Evolutionary conservation across 2,797 vertebrate species (phyloP).

Genomic region (Bradypodion ventrale): DNA sequence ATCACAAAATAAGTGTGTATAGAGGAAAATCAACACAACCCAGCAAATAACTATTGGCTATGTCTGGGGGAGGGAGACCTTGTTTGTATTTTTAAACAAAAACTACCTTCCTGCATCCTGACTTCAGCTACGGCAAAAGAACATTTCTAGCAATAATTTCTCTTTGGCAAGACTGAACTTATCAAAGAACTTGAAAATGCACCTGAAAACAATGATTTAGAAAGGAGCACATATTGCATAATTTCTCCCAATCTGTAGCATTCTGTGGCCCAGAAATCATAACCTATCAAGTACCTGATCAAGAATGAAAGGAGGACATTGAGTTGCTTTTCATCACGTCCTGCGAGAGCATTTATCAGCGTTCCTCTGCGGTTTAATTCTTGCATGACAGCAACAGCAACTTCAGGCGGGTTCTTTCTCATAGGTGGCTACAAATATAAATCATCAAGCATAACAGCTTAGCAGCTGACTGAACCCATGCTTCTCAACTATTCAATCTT

Average conservation of each 20-base stretch:
- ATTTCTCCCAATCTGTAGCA: background rate
- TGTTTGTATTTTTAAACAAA: background rate
- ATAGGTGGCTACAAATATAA: constrained; percentile 72
- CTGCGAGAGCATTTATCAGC: constrained; percentile 91
- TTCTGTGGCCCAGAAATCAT: background rate
- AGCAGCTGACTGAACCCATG: background rate
- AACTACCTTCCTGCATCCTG: no score
- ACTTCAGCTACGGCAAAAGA: background rate
- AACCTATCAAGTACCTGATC: constrained; percentile 80
- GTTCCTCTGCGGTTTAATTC: constrained; percentile 95
- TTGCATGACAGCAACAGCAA: constrained; percentile 90
- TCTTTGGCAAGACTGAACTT: background rate
- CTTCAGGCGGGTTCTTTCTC: constrained; percentile 82
- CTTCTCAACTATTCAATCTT: background rate
- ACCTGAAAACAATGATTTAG: background rate
- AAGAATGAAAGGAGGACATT: constrained; percentile 86
- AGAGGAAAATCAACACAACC: no score
- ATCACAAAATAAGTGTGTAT: background rate
- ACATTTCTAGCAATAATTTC: background rate
- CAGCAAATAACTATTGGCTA: background rate
- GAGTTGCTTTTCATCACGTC: constrained; percentile 88
- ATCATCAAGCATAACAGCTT: constrained; percentile 36
- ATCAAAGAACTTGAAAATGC: background rate
- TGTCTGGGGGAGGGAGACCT: background rate
- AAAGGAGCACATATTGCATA: background rate